Evolutionary conservation across 92 coral and sea anemone genomes (phyloP).

Genomic region (Paragorgia papillata): DNA sequence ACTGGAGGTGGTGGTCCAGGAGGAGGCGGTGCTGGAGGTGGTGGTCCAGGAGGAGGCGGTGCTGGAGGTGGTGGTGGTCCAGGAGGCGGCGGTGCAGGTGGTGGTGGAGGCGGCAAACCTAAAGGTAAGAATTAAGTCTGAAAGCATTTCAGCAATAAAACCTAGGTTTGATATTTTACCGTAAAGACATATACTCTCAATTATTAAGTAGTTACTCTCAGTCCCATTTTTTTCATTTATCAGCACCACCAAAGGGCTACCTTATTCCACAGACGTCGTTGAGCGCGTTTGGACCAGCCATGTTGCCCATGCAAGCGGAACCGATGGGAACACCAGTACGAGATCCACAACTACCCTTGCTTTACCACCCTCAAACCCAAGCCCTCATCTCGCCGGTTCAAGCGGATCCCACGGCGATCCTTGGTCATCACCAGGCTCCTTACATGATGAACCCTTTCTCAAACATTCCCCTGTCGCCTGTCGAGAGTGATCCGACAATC

Average conservation of each 20-base stretch:
- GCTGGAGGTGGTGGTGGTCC: constrained; percentile 31
- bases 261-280: constrained; percentile 39
- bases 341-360: constrained; percentile 42
- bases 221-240: neutral
- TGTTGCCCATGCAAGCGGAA: constrained; percentile 49
- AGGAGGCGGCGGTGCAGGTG: neutral
- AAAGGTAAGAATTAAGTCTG: constrained; percentile 30
- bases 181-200: too few relatives aligned
- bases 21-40: neutral
- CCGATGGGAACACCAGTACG: constrained; percentile 41
- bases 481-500: constrained; percentile 39
- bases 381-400: constrained; percentile 36
- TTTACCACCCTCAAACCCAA: constrained; percentile 37
- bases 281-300: constrained; percentile 48
- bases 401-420: constrained; percentile 44
- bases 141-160: too few relatives aligned
- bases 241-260: constrained; percentile 42
- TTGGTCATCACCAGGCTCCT: constrained; percentile 47
- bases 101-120: constrained; percentile 12
- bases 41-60: constrained; percentile 5
- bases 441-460: constrained; percentile 44
- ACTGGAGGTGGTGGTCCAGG: constrained; percentile 31
- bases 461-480: constrained; percentile 40
- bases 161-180: too few relatives aligned
- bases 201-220: too few relatives aligned